Percentiles rank a stretch among this genome's conserved stretches.
Evolutionary conservation across 1,140 invertebrate genomes (phyloP).

Genomic region (Tetramorium simillimum): DNA sequence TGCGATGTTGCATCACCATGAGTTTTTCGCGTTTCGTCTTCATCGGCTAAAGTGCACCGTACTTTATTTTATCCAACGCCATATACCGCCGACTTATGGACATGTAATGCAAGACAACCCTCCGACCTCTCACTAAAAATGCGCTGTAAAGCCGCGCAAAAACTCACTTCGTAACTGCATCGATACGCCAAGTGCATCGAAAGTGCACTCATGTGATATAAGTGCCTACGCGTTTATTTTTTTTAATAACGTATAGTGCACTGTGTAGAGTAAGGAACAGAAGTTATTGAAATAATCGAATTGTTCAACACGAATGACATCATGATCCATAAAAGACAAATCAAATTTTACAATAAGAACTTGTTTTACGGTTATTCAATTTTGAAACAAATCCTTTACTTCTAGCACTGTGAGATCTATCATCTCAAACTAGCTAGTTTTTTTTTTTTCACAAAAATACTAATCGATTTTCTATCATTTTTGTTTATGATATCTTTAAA

Average conservation of each 20-base stretch:
- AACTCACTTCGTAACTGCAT: slow-evolving; percentile 40
- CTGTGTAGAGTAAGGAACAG: neutral
- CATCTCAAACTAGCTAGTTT: neutral
- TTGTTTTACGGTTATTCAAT: slow-evolving; percentile 12
- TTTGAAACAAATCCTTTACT: neutral
- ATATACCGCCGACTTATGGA: slow-evolving; percentile 54
- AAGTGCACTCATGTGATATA: slow-evolving; percentile 54
- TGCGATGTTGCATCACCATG: slow-evolving; percentile 19
- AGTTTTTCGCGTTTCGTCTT: slow-evolving; percentile 47
- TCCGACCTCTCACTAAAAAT: slow-evolving; percentile 46
- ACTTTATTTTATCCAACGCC: slow-evolving; percentile 51
- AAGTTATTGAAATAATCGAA: slow-evolving; percentile 37
- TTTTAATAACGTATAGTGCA: slow-evolving; percentile 36
- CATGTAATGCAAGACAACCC: slow-evolving; percentile 56
- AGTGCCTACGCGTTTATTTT: slow-evolving; percentile 47
- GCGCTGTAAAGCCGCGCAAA: slow-evolving; percentile 46
- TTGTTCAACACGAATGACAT: neutral
- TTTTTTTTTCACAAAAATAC: neutral
- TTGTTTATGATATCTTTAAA: neutral
- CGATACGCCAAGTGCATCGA: slow-evolving; percentile 54
- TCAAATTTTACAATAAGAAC: neutral
- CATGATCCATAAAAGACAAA: neutral
- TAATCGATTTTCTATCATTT: slow-evolving; percentile 6
- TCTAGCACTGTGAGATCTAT: neutral
- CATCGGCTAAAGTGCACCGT: slow-evolving; percentile 59